A percentile compares a stretch with the other conserved stretches of the same genome.
Evolutionary conservation across 2,888 invertebrate genomes (phyloP).

Genomic region (Drosophila kuntzei): DNA sequence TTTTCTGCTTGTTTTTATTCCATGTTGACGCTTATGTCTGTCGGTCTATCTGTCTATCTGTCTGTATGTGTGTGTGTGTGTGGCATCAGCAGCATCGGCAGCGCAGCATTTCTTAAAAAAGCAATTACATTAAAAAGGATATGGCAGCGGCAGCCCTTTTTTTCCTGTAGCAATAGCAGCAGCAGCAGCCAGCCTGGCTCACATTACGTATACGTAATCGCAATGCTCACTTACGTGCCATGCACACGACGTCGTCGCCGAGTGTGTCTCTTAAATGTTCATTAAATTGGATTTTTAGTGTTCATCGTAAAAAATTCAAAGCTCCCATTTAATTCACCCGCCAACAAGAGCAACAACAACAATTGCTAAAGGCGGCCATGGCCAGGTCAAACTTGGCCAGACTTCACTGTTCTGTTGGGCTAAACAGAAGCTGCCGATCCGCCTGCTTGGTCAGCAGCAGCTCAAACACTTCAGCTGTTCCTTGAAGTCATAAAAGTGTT

Average conservation of each 20-base stretch:
- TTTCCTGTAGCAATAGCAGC: slow-evolving; percentile 22
- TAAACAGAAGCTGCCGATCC: slow-evolving; percentile 53
- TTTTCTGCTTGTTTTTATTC: slow-evolving; percentile 51
- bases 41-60: slow-evolving; percentile 40
- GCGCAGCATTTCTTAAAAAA: slow-evolving; percentile 79
- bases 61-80: slow-evolving; percentile 44
- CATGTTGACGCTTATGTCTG: slow-evolving; percentile 50
- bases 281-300: slow-evolving; percentile 85
- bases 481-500: slow-evolving; percentile 66
- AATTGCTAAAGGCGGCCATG: slow-evolving; percentile 18
- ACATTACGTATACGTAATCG: slow-evolving; percentile 70
- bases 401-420: slow-evolving; percentile 50
- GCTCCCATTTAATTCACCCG: slow-evolving; percentile 76
- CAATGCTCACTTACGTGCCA: slow-evolving; percentile 66
- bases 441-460: slow-evolving; percentile 58
- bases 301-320: slow-evolving; percentile 82
- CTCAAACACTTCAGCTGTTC: slow-evolving; percentile 54
- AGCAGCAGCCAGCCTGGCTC: slow-evolving; percentile 17
- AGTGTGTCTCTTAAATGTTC: slow-evolving; percentile 84
- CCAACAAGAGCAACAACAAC: slow-evolving; percentile 45
- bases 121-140: slow-evolving; percentile 84
- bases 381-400: slow-evolving; percentile 7
- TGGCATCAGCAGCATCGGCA: slow-evolving; percentile 45
- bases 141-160: slow-evolving; percentile 71
- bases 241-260: slow-evolving; percentile 36